These are phyloP conservation scores for Chloroceryle amazona DNA, from an alignment of 2,797 vertebrate species.

Conservation along the genomic window DNA sequence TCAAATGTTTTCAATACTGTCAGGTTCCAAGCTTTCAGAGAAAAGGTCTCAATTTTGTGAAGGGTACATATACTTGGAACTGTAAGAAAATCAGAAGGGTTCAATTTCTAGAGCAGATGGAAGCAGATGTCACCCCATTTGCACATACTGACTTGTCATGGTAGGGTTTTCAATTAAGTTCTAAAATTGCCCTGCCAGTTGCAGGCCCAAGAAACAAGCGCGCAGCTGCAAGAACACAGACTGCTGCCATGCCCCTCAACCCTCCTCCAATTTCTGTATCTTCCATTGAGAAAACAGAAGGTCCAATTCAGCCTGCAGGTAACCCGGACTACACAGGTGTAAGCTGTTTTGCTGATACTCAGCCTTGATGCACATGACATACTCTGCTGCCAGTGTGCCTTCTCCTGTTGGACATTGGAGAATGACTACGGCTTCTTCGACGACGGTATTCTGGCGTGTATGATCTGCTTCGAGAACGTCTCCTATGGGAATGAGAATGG, in stretches of 20 bases:
- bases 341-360: not conserved
- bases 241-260: not conserved
- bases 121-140: not conserved
- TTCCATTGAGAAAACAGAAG: not conserved
- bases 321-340: not conserved
- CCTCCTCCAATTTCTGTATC: rapidly evolving
- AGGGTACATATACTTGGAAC: not conserved
- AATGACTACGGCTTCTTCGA: constrained; percentile 90
- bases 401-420: constrained; percentile 91
- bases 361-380: constrained; percentile 70
- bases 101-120: not conserved
- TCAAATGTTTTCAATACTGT: not conserved
- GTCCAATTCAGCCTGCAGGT: not conserved
- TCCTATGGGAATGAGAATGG: constrained; percentile 89
- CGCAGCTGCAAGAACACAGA: not conserved
- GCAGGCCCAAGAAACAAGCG: not conserved
- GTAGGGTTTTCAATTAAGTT: not conserved
- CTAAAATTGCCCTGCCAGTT: not conserved
- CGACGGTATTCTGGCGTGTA: constrained; percentile 90
- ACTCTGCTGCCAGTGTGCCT: constrained; percentile 91
- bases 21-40: not conserved
- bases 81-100: not conserved
- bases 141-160: not conserved
- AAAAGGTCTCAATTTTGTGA: not conserved
- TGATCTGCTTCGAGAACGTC: constrained; percentile 90